A percentile compares a stretch with the other conserved stretches of the same genome.
Conservation (phyloP, 2,888 invertebrate genomes). For the Petrophora chlorosata region DNA sequence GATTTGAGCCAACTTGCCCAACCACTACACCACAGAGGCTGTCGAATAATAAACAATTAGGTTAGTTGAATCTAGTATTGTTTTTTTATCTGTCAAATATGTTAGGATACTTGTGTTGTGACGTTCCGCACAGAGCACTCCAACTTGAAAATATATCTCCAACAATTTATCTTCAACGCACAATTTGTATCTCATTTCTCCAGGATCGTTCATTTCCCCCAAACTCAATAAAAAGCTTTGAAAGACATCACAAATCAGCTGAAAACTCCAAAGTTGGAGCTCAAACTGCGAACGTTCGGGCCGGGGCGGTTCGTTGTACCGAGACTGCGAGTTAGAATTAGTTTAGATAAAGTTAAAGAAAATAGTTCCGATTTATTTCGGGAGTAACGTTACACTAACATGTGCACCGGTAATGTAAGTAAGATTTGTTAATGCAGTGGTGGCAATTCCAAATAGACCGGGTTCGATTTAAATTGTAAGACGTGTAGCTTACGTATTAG, state of each 20-base stretch:
- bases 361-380: constrained; percentile 29
- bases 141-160: background rate
- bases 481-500: too few species aligned
- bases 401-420: constrained; percentile 3
- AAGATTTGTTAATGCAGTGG: constrained; percentile 2
- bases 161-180: constrained; percentile 16
- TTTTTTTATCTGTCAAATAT: too few species aligned
- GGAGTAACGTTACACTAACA: constrained; percentile 14
- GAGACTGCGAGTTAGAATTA: constrained; percentile 38
- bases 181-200: constrained; percentile 24
- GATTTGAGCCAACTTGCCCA: too few species aligned
- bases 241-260: constrained; percentile 20
- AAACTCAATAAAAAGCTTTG: constrained; percentile 22
- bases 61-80: too few species aligned
- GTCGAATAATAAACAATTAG: too few species aligned
- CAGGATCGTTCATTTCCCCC: constrained; percentile 17
- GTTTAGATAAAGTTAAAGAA: constrained; percentile 33
- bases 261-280: constrained; percentile 23
- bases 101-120: too few species aligned
- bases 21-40: too few species aligned
- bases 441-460: background rate
- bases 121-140: too few species aligned
- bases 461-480: too few species aligned
- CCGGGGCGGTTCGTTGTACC: constrained; percentile 3
- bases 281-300: constrained; percentile 24